phyloP scores from a whole-genome alignment of 1,140 invertebrate genomes.

The Drusus annulatus region DNA sequence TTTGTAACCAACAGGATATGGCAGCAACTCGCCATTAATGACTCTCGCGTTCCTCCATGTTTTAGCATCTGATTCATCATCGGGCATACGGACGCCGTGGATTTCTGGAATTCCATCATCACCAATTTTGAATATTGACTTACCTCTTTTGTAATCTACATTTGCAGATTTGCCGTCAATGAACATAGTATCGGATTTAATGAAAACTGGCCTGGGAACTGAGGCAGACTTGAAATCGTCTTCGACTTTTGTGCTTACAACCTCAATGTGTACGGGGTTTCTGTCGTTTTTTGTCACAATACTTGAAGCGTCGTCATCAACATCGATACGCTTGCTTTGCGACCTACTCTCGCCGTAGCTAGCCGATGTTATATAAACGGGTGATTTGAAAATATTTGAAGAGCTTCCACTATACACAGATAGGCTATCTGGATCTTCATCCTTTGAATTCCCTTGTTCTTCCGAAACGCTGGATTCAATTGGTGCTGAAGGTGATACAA shows the following conservation, averaged over 20 bases:
- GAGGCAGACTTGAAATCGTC: slow-evolving; percentile 63
- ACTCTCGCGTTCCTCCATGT: slow-evolving; percentile 90
- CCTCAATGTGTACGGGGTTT: slow-evolving; percentile 70
- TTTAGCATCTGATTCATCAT: slow-evolving; percentile 85
- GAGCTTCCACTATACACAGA: slow-evolving; percentile 23
- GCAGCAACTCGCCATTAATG: slow-evolving; percentile 84
- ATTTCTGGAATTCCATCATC: slow-evolving; percentile 84
- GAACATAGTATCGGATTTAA: slow-evolving; percentile 75
- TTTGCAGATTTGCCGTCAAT: slow-evolving; percentile 72
- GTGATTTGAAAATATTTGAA: slow-evolving; percentile 40
- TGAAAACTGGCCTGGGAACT: slow-evolving; percentile 78
- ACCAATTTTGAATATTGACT: slow-evolving; percentile 75
- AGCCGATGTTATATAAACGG: slow-evolving; percentile 69
- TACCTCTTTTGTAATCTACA: slow-evolving; percentile 68
- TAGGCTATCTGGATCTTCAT: slow-evolving; percentile 35
- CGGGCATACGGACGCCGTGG: slow-evolving; percentile 84
- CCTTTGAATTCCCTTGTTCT: slow-evolving; percentile 57
- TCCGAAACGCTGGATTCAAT: slow-evolving; percentile 56
- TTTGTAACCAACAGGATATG: slow-evolving; percentile 78
- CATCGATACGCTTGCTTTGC: slow-evolving; percentile 67
- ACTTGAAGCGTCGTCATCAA: slow-evolving; percentile 63
- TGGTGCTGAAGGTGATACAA: slow-evolving; percentile 64
- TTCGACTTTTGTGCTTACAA: slow-evolving; percentile 70
- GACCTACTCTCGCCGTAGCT: slow-evolving; percentile 65
- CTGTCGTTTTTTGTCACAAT: slow-evolving; percentile 70